Evolutionary conservation across 2,797 vertebrate genomes (phyloP), one percentile per base, ranked within the genome.

Genomic region (Gastrophryne carolinensis): DNA sequence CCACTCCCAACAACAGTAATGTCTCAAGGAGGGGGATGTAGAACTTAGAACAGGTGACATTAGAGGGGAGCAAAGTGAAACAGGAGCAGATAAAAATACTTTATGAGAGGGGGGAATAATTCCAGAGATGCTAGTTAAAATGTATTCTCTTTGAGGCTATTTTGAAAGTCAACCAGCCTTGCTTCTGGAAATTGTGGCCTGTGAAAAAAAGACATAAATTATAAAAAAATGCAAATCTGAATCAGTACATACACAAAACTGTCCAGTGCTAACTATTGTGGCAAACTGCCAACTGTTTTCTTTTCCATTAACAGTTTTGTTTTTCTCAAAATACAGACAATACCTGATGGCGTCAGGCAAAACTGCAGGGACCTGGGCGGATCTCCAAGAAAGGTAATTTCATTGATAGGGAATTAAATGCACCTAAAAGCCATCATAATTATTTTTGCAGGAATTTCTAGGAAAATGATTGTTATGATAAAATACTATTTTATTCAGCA

Each of bases 311-410:
- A n/a, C n/a, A n/a, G n/a, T n/a, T n/a, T n/a, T n/a, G n/a, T n/a
- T n/a, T n/a, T n/a, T n/a, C n/a, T n/a, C n/a, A n/a, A n/a, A 17
- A 57, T 66, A 10, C 19, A 70, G 57, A 34, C 56, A 41, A 24
- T 39, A 41, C 17, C n/a, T 52, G 15, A 80, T 80, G 79, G 70
- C 79, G 58, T 53, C 74, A 44, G 64, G 49, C 24, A 80, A 73
- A 80, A 21, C 64, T 39, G 50, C 34, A n/a, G 50, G 53, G 52
- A 58, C 64, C n/a, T 80, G 70, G 74, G 57, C 39, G 34, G 79
- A 77, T 21, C 65, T 73, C 23, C 79, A 78, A 21, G 70, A 80
- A 27, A 80, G 79, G 79, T 80, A 78, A 66, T 4, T 30, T 1
- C 9, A 8, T 34, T 9, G 12, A 29, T 24, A 1, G 26, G 35